A percentile compares a stretch with the other conserved stretches of the same genome.
phyloP scores from a whole-genome alignment of 2,888 invertebrate species.

The Orthosia gothica region DNA sequence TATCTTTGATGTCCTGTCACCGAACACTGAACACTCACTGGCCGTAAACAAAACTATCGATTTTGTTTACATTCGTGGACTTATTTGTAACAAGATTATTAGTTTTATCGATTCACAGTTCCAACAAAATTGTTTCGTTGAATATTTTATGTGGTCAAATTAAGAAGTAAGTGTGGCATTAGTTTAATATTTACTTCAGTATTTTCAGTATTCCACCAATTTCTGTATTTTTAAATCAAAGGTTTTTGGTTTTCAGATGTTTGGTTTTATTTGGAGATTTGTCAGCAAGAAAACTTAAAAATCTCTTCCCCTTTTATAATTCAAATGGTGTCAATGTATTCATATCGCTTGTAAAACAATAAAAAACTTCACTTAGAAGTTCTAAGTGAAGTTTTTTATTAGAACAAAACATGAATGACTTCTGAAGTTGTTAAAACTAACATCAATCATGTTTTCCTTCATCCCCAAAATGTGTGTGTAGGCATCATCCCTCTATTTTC shows the following conservation, averaged over 20 bases:
- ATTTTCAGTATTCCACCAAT: background rate
- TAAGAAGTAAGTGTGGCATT: background rate
- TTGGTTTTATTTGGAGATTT: background rate
- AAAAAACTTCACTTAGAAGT: conserved; percentile 23
- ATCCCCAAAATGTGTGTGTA: conserved; percentile 24
- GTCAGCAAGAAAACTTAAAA: background rate
- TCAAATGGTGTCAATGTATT: conserved; percentile 18
- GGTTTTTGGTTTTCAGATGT: too few species aligned
- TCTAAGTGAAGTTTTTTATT: too few species aligned
- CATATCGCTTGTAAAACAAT: conserved; percentile 22
- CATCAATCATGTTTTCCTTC: conserved; percentile 30
- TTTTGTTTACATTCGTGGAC: conserved; percentile 5
- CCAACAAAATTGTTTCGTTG: conserved; percentile 8
- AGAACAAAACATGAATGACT: conserved; percentile 5
- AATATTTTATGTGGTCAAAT: conserved; percentile 17
- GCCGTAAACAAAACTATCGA: conserved; percentile 26
- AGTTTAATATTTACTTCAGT: background rate
- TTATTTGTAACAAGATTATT: conserved; percentile 23
- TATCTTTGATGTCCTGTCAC: conserved; percentile 10
- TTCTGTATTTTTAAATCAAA: too few species aligned
- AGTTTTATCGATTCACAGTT: conserved; percentile 40
- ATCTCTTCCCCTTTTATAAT: background rate
- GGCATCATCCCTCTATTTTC: background rate
- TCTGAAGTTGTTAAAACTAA: conserved; percentile 38
- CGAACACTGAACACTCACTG: conserved; percentile 7